phyloP scores from a whole-genome alignment of 2,797 vertebrate species.

The Urosaurus nigricauda region DNA sequence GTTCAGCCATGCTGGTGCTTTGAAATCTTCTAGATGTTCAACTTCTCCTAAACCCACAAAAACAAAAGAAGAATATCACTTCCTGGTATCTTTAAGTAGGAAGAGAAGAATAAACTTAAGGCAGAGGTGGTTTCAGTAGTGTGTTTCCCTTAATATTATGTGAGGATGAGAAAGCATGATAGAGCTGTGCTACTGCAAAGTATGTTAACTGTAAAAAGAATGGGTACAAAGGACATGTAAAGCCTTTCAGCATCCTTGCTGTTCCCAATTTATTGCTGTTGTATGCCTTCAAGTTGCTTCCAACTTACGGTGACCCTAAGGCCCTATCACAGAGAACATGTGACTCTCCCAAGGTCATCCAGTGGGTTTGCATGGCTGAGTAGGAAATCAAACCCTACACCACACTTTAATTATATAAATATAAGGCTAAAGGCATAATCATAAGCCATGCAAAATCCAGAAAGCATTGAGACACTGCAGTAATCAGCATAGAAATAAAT shows the following conservation, averaged over 20 bases:
- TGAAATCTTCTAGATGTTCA: not conserved
- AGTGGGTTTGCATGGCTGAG: no score
- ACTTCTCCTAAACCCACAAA: not conserved
- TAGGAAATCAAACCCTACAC: no score
- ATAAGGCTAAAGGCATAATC: not conserved
- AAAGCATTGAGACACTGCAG: constrained; percentile 2
- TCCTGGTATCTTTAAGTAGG: not conserved
- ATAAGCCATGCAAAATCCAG: not conserved
- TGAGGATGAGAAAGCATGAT: not conserved
- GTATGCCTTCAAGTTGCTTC: no score
- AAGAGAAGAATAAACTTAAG: not conserved
- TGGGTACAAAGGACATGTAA: not conserved
- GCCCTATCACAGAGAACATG: no score
- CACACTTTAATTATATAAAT: not conserved
- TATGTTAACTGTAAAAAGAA: not conserved
- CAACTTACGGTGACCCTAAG: no score
- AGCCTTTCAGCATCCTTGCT: not conserved
- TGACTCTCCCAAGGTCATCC: no score
- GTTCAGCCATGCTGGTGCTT: no score
- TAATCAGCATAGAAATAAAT: constrained; percentile 13
- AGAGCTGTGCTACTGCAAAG: not conserved
- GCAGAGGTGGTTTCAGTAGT: not conserved
- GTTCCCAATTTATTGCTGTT: not conserved
- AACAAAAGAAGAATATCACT: not conserved
- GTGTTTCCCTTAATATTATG: no score